phyloP scores from a whole-genome alignment of 2,113 vertebrate species.

The Pardalotus punctatus region DNA sequence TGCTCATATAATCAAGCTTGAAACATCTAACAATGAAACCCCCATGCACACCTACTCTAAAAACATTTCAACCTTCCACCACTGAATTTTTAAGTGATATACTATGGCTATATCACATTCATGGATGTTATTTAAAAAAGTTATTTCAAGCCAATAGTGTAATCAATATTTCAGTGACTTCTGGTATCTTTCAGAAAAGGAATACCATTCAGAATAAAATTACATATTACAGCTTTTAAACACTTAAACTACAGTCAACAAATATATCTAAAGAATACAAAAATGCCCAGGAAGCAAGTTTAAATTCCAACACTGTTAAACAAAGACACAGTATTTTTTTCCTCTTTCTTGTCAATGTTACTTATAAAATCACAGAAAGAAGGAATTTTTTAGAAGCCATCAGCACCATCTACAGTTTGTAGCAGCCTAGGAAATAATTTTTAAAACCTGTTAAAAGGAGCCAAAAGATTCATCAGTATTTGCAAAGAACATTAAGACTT shows the following conservation, averaged over 20 bases:
- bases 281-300: not conserved
- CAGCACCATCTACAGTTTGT: not conserved
- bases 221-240: not conserved
- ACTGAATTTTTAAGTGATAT: not conserved
- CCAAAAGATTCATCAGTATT: not conserved
- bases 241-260: not conserved
- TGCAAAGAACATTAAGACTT: not conserved
- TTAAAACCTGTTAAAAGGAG: not conserved
- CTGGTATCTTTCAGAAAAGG: not conserved
- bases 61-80: not conserved
- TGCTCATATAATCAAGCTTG: not conserved
- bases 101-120: not conserved
- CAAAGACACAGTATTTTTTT: not conserved
- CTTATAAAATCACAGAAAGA: not conserved
- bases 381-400: not conserved
- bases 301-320: not conserved
- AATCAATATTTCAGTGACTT: not conserved
- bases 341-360: not conserved
- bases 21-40: not conserved
- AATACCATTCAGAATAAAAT: not conserved
- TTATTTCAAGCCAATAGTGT: not conserved
- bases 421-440: not conserved
- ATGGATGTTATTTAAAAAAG: not conserved
- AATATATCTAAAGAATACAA: not conserved
- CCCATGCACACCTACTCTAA: not conserved